Evolutionary conservation across 2,113 vertebrate species (phyloP).

Genomic region (Catharus bicknelli): DNA sequence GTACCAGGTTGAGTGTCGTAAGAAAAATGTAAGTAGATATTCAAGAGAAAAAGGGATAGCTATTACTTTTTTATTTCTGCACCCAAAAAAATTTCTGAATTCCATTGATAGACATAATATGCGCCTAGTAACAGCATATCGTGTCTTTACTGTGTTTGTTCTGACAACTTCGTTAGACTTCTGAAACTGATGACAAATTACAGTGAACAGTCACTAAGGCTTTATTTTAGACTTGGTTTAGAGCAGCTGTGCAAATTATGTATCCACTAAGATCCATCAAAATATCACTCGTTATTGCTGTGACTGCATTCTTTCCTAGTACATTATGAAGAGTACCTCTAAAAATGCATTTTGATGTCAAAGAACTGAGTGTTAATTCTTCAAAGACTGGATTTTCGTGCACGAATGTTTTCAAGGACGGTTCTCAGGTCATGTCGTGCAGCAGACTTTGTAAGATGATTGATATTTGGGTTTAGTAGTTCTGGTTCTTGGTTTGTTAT

Average conservation of each 20-base stretch:
- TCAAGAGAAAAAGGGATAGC: neutral
- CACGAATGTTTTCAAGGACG: neutral
- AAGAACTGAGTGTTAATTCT: neutral
- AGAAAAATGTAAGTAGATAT: conserved; percentile 74
- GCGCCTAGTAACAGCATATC: neutral
- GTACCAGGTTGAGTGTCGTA: conserved; percentile 79
- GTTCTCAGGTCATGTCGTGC: neutral
- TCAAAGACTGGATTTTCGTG: neutral
- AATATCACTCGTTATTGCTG: neutral
- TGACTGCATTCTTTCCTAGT: neutral
- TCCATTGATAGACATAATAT: neutral
- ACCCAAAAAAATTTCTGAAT: neutral
- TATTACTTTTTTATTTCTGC: neutral
- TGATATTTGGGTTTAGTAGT: neutral
- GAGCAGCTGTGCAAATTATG: neutral
- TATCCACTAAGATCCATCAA: neutral
- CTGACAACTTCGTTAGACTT: neutral
- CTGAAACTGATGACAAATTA: neutral
- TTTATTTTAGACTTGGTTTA: neutral
- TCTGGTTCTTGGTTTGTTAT: neutral
- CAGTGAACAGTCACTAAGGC: neutral
- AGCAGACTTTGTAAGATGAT: neutral
- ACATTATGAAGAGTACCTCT: neutral
- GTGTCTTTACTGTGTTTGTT: neutral
- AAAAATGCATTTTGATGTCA: neutral